Conservation (phyloP, 2,888 invertebrate species). For the Rotaria sp. region DNA sequence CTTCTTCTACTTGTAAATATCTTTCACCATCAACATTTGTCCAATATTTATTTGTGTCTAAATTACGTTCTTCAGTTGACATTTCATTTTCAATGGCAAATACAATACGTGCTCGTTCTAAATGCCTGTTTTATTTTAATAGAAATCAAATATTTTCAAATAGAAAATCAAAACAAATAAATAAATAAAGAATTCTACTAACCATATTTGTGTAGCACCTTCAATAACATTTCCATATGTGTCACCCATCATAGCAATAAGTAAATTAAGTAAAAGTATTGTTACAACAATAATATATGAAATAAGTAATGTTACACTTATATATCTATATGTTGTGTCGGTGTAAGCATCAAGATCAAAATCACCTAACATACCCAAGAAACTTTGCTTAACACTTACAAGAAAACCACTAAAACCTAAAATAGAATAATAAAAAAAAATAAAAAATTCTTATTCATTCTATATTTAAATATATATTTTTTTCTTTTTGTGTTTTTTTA, state of each 20-base stretch:
- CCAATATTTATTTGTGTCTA: background rate
- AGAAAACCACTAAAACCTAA: constrained; percentile 25
- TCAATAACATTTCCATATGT: constrained; percentile 89
- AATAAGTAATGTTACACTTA: constrained; percentile 56
- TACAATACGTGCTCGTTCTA: constrained; percentile 18
- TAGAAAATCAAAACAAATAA: background rate
- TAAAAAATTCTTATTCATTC: no score
- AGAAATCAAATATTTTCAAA: no score
- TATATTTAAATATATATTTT: no score
- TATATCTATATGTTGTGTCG: background rate
- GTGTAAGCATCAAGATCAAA: constrained; percentile 4
- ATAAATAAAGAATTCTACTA: background rate
- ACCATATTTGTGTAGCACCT: constrained; percentile 57
- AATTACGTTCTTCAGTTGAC: background rate
- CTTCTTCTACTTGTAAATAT: constrained; percentile 21
- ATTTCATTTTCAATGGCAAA: constrained; percentile 24
- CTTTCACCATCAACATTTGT: constrained; percentile 19
- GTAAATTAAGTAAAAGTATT: constrained; percentile 86
- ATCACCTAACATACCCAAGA: constrained; percentile 8
- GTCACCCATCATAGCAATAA: constrained; percentile 99
- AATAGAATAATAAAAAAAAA: no score
- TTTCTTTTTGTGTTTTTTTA: background rate
- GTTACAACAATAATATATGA: constrained; percentile 93
- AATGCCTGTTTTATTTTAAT: background rate
- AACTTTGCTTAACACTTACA: background rate